These are phyloP conservation scores for Brachypodius melanocephalos DNA, from an alignment of 2,113 vertebrate species.

Conservation along the genomic window DNA sequence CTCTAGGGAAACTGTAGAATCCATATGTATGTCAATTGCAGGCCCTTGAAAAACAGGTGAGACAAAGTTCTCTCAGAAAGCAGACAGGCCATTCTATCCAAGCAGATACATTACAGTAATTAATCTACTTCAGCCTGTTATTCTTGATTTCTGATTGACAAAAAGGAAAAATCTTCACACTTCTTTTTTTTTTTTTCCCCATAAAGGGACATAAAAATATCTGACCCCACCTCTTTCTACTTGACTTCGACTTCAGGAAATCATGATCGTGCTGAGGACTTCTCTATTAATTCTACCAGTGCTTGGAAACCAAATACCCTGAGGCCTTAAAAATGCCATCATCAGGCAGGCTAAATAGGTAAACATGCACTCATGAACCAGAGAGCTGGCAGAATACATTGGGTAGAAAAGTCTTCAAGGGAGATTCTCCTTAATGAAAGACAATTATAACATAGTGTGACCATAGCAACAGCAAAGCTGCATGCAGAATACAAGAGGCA, in stretches of 20 bases:
- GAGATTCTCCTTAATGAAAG: background rate
- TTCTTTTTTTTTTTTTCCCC: background rate
- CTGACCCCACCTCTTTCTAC: background rate
- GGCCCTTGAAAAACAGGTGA: background rate
- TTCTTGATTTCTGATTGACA: background rate
- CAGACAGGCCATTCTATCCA: background rate
- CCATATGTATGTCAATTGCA: background rate
- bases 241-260: background rate
- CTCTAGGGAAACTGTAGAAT: background rate
- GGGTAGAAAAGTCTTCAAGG: background rate
- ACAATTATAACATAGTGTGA: conserved; percentile 1
- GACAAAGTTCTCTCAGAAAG: background rate
- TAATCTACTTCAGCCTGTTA: background rate
- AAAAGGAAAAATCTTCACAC: background rate
- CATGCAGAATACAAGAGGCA: background rate
- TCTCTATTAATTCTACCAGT: conserved; percentile 1
- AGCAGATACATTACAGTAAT: background rate
- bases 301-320: background rate
- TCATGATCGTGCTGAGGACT: background rate
- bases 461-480: conserved; percentile 24
- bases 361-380: background rate
- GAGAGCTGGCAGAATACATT: background rate
- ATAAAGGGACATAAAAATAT: background rate
- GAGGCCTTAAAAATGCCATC: background rate
- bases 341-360: background rate